A percentile compares a stretch with the other conserved stretches of the same genome.
Conservation (phyloP, 2,113 vertebrate species). For the Dromiciops gliroides region DNA sequence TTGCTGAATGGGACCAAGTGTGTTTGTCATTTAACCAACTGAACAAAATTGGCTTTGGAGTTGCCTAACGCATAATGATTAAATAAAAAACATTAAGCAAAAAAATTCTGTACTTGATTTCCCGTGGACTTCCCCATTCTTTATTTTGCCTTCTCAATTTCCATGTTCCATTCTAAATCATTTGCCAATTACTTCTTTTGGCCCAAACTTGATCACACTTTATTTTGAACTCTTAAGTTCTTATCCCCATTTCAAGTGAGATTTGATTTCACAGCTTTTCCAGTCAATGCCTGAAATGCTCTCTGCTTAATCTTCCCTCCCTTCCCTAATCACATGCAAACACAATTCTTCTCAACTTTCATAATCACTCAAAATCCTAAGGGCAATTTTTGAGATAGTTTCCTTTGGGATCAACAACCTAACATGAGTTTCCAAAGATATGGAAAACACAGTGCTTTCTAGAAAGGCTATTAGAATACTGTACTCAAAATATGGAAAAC, state of each 20-base stretch:
- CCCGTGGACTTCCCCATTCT: not conserved
- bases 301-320: not conserved
- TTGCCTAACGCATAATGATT: not conserved
- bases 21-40: not conserved
- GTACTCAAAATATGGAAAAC: not conserved
- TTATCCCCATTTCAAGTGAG: not conserved
- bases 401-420: not conserved
- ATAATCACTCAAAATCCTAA: not conserved
- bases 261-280: not conserved
- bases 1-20: not conserved
- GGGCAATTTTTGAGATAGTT: not conserved
- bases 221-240: not conserved
- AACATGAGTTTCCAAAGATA: not conserved
- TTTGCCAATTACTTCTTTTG: not conserved
- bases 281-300: not conserved
- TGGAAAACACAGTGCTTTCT: not conserved
- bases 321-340: not conserved
- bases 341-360: not conserved
- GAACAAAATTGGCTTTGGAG: not conserved
- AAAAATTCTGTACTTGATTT: not conserved
- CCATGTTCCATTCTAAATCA: not conserved
- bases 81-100: not conserved
- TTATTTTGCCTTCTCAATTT: not conserved
- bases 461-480: not conserved
- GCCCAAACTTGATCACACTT: not conserved